phyloP scores from a whole-genome alignment of 2,113 vertebrate species.

The Formicarius rufipectus region DNA sequence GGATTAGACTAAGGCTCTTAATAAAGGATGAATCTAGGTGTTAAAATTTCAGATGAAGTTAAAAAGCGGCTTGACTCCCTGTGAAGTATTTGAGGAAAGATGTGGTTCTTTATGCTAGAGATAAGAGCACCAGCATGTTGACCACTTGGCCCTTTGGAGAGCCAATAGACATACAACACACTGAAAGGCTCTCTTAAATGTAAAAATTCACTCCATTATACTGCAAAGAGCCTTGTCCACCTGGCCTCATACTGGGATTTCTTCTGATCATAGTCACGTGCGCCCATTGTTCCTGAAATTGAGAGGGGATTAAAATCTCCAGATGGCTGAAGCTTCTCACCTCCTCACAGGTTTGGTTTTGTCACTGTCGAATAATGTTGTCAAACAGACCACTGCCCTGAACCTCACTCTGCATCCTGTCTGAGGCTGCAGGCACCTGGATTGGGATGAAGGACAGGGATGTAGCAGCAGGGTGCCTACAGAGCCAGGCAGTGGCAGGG shows the following conservation, averaged over 20 bases:
- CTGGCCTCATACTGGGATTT: neutral
- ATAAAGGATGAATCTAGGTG: neutral
- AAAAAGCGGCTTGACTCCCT: neutral
- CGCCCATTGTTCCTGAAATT: neutral
- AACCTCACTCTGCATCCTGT: fast-evolving
- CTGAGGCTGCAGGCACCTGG: neutral
- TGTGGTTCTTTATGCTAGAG: neutral
- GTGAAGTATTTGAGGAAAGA: neutral
- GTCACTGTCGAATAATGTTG: too few relatives aligned
- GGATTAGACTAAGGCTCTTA: neutral
- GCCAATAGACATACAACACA: neutral
- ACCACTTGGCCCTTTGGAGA: neutral
- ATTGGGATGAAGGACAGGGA: fast-evolving
- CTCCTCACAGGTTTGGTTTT: neutral
- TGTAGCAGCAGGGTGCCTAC: neutral
- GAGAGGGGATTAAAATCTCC: neutral
- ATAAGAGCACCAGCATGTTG: neutral
- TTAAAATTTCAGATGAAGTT: neutral
- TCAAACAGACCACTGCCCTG: fast-evolving
- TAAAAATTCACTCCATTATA: neutral
- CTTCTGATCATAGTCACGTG: neutral
- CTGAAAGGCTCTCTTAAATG: neutral
- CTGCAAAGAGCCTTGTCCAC: neutral
- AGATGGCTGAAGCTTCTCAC: neutral
- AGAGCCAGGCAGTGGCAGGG: fast-evolving